These are phyloP conservation scores for Miniopterus natalensis DNA, from an alignment of 2,113 vertebrate species.

Conservation along the genomic window DNA sequence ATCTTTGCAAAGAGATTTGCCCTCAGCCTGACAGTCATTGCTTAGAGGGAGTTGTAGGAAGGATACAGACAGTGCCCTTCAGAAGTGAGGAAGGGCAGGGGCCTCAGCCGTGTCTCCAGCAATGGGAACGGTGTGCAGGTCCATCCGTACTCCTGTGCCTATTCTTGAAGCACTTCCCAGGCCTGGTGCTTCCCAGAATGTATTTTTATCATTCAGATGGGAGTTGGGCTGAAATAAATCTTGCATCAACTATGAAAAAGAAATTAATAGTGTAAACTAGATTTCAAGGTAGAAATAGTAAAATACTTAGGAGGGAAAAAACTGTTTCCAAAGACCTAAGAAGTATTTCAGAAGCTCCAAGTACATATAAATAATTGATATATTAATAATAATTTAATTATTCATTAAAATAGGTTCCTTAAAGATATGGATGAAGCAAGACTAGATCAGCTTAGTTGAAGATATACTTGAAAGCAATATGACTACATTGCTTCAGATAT, in stretches of 20 bases:
- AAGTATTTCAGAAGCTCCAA: slow-evolving; percentile 57
- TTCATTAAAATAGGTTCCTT: slow-evolving; percentile 62
- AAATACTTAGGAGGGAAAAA: slow-evolving; percentile 11
- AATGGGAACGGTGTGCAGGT: fast-evolving
- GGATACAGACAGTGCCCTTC: background rate
- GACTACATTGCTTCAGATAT: slow-evolving; percentile 16
- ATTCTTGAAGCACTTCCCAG: background rate
- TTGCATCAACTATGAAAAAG: background rate
- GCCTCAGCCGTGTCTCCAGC: fast-evolving
- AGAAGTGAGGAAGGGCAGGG: background rate
- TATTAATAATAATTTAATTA: slow-evolving; percentile 73
- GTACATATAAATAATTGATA: slow-evolving; percentile 61
- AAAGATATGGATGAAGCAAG: slow-evolving; percentile 25
- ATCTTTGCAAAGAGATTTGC: background rate
- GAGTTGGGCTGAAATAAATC: background rate
- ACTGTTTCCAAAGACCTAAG: slow-evolving; percentile 53
- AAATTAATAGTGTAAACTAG: slow-evolving; percentile 11
- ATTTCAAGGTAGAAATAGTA: slow-evolving; percentile 48
- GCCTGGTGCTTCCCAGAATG: background rate
- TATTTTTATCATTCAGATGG: background rate
- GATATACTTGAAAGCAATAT: slow-evolving; percentile 34
- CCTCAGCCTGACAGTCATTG: background rate
- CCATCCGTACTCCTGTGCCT: background rate
- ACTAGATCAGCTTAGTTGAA: slow-evolving; percentile 26
- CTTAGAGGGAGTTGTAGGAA: background rate